A percentile compares a stretch with the other conserved stretches of the same genome.
Evolutionary conservation across 2,888 invertebrate genomes (phyloP).

Genomic region (Taenaris catops): DNA sequence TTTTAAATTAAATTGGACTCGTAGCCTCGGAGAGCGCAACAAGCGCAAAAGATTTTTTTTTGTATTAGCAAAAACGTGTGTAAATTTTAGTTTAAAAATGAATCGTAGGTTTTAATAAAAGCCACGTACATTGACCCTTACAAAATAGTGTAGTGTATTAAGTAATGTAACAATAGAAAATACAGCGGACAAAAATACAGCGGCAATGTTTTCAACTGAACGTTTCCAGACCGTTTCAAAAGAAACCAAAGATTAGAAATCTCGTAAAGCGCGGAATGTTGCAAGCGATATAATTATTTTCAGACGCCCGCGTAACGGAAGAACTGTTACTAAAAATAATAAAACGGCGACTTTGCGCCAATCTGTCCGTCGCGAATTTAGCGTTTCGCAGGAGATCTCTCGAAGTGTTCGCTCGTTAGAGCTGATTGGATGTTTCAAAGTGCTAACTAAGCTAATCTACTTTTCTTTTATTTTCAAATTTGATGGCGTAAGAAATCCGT

Average conservation of each 20-base stretch:
- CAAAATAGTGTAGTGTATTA: too few species aligned
- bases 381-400: slow-evolving; percentile 12
- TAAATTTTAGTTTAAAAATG: too few species aligned
- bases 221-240: slow-evolving; percentile 11
- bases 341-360: slow-evolving; percentile 28
- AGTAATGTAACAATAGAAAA: too few species aligned
- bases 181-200: too few species aligned
- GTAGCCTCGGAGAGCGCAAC: too few species aligned
- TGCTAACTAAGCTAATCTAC: slow-evolving; percentile 24
- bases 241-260: slow-evolving; percentile 19
- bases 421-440: slow-evolving; percentile 21
- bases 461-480: slow-evolving; percentile 16
- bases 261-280: slow-evolving; percentile 19
- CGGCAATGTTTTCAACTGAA: too few species aligned
- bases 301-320: slow-evolving; percentile 19
- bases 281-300: slow-evolving; percentile 23
- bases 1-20: too few species aligned
- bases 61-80: too few species aligned
- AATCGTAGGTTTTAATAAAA: too few species aligned
- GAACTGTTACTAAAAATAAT: slow-evolving; percentile 23
- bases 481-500: too few species aligned
- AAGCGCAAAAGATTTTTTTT: too few species aligned
- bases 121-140: too few species aligned
- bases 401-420: slow-evolving; percentile 17
- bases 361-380: slow-evolving; percentile 27